Base-by-base conservation (phyloP, 2,888 invertebrate species). In the Cephus pygmeus region DNA sequence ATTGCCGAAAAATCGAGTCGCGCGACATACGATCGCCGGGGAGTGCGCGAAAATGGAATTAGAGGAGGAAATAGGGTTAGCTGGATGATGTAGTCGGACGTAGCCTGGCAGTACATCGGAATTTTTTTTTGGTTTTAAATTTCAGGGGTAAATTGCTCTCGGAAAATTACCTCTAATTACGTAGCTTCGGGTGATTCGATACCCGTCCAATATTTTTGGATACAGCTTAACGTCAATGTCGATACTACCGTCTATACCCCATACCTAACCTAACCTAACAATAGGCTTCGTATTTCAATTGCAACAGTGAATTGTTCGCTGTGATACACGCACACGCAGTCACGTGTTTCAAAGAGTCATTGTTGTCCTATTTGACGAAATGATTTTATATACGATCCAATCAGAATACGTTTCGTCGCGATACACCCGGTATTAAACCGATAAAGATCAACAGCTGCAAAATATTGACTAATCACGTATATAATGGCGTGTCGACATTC, bases 1-100 rank as follows among this genome's bases (percentile, higher is more conserved):
- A 89, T 90, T 89, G 90, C 87, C 86, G 86, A 90, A 90, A 90
- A 90, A 90, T 90, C 89, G 89, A 89, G 89, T 89, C 88, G 87
- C 86, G 85, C 88, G 89, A 88, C 88, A 88, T 86, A 85, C 88
- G 89, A 88, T 89, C 85, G 88, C 78, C 79, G 81, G 83, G 82
- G 83, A 82, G 34, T 86, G 85, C 83, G 89, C 87, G 88, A 90
- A 90, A 91, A 91, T 90, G 86, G 86, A 89, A 90, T 90, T 89
- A 88, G 82, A 84, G 83, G 85, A 86, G 87, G 83, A 87, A 91
- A 91, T 87, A 86, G 85, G 85, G 86, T 88, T 89, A 88, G 87
- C 82, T 84, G 87, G 86, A 89, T 89, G 90, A 88, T 88, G 87
- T 88, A 87, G 71, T 31, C 71, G 71, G 71, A 31, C 33, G 71